Evolutionary conservation across 92 coral and sea anemone species (phyloP).

Genomic region (Umimayanthus kanabou): DNA sequence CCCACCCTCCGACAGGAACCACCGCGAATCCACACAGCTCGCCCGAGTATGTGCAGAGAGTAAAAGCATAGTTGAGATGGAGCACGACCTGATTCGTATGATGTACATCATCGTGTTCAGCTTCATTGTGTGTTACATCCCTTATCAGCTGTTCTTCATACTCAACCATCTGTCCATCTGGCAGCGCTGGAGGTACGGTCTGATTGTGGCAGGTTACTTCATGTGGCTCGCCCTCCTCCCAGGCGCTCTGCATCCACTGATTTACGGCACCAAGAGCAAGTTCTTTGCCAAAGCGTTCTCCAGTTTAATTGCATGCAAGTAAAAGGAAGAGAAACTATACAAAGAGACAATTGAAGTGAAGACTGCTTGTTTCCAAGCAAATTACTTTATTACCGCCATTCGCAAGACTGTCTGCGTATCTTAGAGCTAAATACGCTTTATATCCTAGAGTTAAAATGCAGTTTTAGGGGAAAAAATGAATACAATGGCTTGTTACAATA

Average conservation of each 20-base stretch:
- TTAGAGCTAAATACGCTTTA: too few relatives aligned
- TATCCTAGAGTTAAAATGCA: too few relatives aligned
- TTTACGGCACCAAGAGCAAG: conserved; percentile 31
- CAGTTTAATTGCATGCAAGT: not conserved
- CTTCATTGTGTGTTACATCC: conserved; percentile 69
- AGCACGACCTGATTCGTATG: conserved; percentile 75
- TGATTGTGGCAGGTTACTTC: conserved; percentile 10
- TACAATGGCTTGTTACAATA: too few relatives aligned
- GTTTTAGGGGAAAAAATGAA: too few relatives aligned
- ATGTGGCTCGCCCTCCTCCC: conserved; percentile 27
- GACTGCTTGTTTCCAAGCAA: not conserved
- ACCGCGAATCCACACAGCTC: not conserved
- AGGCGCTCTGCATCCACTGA: conserved; percentile 30
- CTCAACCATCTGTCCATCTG: conserved; percentile 26
- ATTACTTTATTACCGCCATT: too few relatives aligned
- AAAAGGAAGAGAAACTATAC: not conserved
- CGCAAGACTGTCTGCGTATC: too few relatives aligned
- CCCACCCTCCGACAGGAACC: not conserved
- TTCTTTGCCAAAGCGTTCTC: conserved; percentile 36
- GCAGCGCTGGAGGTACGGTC: not conserved
- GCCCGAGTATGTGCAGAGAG: not conserved
- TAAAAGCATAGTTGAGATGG: conserved; percentile 41
- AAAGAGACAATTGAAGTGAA: not conserved
- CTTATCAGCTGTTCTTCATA: conserved; percentile 65
- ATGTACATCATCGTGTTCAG: conserved; percentile 72